phyloP scores from a whole-genome alignment of 2,888 invertebrate species.

The Drosophila atroscutellata region DNA sequence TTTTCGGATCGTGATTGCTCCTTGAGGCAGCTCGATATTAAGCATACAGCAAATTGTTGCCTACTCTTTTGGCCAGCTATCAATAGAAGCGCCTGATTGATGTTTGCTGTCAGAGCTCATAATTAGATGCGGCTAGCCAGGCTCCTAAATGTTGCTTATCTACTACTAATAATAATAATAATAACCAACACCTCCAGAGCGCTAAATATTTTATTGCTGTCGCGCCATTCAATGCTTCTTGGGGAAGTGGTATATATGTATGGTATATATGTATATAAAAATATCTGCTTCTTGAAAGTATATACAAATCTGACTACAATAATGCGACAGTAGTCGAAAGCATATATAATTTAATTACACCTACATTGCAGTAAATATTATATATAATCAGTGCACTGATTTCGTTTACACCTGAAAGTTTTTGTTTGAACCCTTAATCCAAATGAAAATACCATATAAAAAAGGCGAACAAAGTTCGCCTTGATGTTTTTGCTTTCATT shows the following conservation, averaged over 20 bases:
- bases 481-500: not conserved
- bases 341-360: not conserved
- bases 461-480: not conserved
- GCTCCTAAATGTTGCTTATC: not conserved
- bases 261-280: not conserved
- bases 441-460: not conserved
- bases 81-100: constrained; percentile 8
- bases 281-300: not conserved
- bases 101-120: not conserved
- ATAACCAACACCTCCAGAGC: not conserved
- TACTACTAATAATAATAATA: no score
- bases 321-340: not conserved
- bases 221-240: not conserved
- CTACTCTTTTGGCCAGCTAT: constrained; percentile 31
- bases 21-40: constrained; percentile 20
- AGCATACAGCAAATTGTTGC: constrained; percentile 30
- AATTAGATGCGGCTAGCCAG: not conserved
- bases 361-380: not conserved
- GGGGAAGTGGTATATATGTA: not conserved
- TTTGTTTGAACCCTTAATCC: not conserved
- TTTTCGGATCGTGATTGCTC: constrained; percentile 43
- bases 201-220: not conserved
- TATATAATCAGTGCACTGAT: not conserved
- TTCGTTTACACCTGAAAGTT: not conserved
- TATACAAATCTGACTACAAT: not conserved